These are phyloP conservation scores for Polydrusus pterygomalis DNA, from an alignment of 2,888 invertebrate species.

Conservation along the genomic window DNA sequence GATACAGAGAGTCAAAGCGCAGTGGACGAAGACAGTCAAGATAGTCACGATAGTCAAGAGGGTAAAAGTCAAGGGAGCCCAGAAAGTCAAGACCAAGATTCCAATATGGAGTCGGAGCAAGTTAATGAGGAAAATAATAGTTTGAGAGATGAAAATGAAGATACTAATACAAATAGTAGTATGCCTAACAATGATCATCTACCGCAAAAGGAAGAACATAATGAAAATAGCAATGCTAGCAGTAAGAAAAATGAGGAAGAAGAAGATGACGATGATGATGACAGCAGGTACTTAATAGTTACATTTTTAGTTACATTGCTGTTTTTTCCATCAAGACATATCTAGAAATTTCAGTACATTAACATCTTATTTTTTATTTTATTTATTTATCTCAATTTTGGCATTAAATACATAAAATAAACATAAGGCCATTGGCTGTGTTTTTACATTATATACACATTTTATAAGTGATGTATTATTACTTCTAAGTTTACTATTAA, in stretches of 20 bases:
- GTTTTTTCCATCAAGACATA: too few relatives aligned
- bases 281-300: constrained; percentile 54
- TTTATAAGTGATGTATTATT: too few relatives aligned
- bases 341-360: too few relatives aligned
- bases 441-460: too few relatives aligned
- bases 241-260: constrained; percentile 48
- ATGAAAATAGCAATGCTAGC: constrained; percentile 58
- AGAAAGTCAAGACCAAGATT: constrained; percentile 52
- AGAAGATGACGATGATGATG: constrained; percentile 46
- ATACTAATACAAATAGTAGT: constrained; percentile 52
- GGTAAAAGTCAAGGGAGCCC: constrained; percentile 58
- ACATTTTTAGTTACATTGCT: too few relatives aligned
- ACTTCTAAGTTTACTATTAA: neutral
- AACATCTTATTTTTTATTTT: too few relatives aligned
- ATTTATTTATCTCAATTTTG: too few relatives aligned
- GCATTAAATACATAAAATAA: too few relatives aligned
- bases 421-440: too few relatives aligned
- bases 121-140: constrained; percentile 35
- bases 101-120: constrained; percentile 48
- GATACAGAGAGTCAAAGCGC: constrained; percentile 39
- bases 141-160: constrained; percentile 44
- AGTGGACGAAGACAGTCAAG: constrained; percentile 51
- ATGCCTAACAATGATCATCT: constrained; percentile 56
- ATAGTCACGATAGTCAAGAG: constrained; percentile 54
- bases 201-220: constrained; percentile 58